Conservation (phyloP, 2,888 invertebrate genomes). For the Spodoptera exigua region DNA sequence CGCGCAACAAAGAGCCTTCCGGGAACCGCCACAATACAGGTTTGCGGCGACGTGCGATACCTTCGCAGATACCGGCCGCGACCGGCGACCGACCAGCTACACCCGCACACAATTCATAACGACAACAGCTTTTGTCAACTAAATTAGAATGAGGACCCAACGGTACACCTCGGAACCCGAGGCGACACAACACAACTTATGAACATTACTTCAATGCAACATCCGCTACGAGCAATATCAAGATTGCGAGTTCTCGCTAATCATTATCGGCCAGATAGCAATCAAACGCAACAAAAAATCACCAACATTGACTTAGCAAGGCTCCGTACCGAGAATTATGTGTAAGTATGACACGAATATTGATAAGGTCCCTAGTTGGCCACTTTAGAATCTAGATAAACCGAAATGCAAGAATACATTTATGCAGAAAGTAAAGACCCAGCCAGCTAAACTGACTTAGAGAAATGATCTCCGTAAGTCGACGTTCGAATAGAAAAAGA, state of each 20-base stretch:
- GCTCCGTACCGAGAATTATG: conserved; percentile 61
- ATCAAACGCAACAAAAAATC: conserved; percentile 68
- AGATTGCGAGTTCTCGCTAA: conserved; percentile 58
- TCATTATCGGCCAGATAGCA: conserved; percentile 64
- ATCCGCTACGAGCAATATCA: conserved; percentile 39
- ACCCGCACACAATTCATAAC: conserved; percentile 61
- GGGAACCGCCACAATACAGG: conserved; percentile 88
- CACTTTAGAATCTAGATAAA: conserved; percentile 43
- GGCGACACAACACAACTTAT: conserved; percentile 18
- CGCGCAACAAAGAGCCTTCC: conserved; percentile 87
- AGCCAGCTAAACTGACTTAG: background rate
- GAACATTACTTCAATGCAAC: conserved; percentile 26
- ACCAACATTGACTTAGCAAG: conserved; percentile 63
- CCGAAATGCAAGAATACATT: conserved; percentile 19
- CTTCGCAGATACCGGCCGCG: conserved; percentile 85
- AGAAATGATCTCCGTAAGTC: background rate
- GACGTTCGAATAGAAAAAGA: background rate
- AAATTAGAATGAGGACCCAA: conserved; percentile 70
- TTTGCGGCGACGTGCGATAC: conserved; percentile 88
- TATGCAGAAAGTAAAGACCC: conserved; percentile 11
- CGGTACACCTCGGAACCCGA: conserved; percentile 62
- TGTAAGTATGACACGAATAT: conserved; percentile 68
- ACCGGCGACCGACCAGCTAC: conserved; percentile 77
- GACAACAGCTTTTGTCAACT: conserved; percentile 78
- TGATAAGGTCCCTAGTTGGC: conserved; percentile 62